A percentile compares a stretch with the other conserved stretches of the same genome.
These are phyloP conservation scores for Danaus melanippus DNA, from an alignment of 1,140 invertebrate species.

Conservation along the genomic window DNA sequence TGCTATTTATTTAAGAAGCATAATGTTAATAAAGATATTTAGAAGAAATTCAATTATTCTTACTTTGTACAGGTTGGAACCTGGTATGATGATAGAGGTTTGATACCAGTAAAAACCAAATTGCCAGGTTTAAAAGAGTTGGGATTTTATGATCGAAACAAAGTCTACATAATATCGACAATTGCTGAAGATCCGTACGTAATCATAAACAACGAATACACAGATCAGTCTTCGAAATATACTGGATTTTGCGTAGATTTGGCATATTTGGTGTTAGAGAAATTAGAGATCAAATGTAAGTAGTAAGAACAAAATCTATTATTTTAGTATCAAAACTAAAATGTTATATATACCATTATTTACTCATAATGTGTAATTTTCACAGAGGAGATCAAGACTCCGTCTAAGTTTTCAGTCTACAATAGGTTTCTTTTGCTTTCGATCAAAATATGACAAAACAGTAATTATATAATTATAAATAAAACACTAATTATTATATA, in stretches of 20 bases:
- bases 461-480: too few relatives aligned
- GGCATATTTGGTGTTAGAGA: conserved; percentile 84
- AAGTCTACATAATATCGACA: conserved; percentile 93
- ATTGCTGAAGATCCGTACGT: conserved; percentile 91
- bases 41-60: conserved; percentile 4
- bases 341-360: too few relatives aligned
- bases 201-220: conserved; percentile 76
- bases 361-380: too few relatives aligned
- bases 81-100: conserved; percentile 87
- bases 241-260: conserved; percentile 97
- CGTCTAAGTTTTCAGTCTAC: too few relatives aligned
- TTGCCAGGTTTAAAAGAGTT: conserved; percentile 66
- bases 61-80: conserved; percentile 82
- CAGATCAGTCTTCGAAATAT: conserved; percentile 75
- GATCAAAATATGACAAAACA: too few relatives aligned
- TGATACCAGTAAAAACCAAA: conserved; percentile 78
- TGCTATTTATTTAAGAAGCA: too few relatives aligned
- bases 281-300: conserved; percentile 90
- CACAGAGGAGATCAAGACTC: too few relatives aligned
- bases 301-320: conserved; percentile 4
- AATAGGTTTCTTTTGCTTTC: too few relatives aligned
- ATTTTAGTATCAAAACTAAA: neutral
- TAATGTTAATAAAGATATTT: too few relatives aligned
- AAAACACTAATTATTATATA: too few relatives aligned
- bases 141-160: conserved; percentile 87